A percentile compares a stretch with the other conserved stretches of the same genome.
Conservation (phyloP, 2,888 invertebrate genomes). For the Ormyrus labotus region DNA sequence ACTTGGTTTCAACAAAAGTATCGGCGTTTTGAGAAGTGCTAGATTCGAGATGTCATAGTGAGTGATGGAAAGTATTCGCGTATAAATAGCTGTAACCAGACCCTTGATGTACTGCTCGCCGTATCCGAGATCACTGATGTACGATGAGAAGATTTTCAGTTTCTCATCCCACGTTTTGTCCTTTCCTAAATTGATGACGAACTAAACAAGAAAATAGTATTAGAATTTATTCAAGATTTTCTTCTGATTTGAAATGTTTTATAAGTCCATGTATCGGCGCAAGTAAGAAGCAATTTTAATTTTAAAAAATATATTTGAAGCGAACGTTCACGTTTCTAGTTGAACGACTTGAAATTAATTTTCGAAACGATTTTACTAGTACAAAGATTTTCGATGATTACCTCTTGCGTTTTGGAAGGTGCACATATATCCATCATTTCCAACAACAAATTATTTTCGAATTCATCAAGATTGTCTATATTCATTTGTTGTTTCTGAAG, state of each 20-base stretch:
- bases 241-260: too few relatives aligned
- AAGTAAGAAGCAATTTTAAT: too few relatives aligned
- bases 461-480: conserved; percentile 75
- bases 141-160: conserved; percentile 77
- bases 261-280: too few relatives aligned
- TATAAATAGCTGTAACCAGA: conserved; percentile 76
- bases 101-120: conserved; percentile 71
- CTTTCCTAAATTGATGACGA: conserved; percentile 75
- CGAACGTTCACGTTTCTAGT: too few relatives aligned
- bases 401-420: conserved; percentile 74
- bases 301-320: too few relatives aligned
- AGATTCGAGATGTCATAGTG: conserved; percentile 76
- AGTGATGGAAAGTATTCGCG: conserved; percentile 78
- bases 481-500: conserved; percentile 77
- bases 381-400: conserved; percentile 61
- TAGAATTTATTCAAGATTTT: too few relatives aligned
- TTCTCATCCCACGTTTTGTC: conserved; percentile 79
- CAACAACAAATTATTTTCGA: conserved; percentile 80
- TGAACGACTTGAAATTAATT: too few relatives aligned
- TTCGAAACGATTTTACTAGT: too few relatives aligned
- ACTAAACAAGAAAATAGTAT: conserved; percentile 56
- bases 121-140: conserved; percentile 64
- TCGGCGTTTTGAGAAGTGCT: conserved; percentile 78
- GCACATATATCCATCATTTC: conserved; percentile 78
- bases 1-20: conserved; percentile 82